Conservation (phyloP, 2,888 invertebrate species). For the Macaria liturata region DNA sequence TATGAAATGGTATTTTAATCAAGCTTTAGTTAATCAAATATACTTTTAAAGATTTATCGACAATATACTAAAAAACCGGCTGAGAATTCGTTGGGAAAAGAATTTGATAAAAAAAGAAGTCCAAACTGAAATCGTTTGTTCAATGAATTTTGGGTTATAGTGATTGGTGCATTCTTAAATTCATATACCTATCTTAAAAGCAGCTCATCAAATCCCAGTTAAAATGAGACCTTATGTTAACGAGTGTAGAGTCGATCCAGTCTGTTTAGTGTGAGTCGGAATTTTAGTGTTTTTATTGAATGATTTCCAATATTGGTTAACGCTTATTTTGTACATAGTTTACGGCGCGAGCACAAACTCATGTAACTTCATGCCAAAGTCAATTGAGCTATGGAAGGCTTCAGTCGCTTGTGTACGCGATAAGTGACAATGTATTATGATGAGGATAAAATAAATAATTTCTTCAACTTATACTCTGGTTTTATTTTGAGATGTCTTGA, state of each 20-base stretch:
- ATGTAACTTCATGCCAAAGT: conserved; percentile 81
- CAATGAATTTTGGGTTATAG: no score
- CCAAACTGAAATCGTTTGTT: no score
- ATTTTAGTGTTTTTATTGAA: conserved; percentile 29
- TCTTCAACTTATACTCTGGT: conserved; percentile 63
- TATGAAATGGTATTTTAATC: no score
- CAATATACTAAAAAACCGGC: no score
- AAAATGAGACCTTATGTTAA: neutral
- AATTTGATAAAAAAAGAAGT: no score
- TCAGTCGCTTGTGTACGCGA: conserved; percentile 79
- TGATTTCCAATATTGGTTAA: conserved; percentile 21
- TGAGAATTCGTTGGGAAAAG: no score
- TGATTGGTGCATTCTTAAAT: no score
- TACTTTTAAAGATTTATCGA: no score
- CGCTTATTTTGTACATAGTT: conserved; percentile 26
- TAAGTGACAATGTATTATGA: conserved; percentile 79
- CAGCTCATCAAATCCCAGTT: no score
- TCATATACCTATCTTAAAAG: no score
- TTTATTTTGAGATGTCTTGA: conserved; percentile 21
- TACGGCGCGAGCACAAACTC: conserved; percentile 66
- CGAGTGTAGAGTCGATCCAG: conserved; percentile 20
- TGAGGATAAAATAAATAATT: conserved; percentile 77
- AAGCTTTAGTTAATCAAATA: no score
- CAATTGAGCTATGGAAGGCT: conserved; percentile 82
- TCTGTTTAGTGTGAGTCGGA: conserved; percentile 27